A percentile compares a stretch with the other conserved stretches of the same genome.
These are phyloP conservation scores for Oreonectes daqikongensis DNA, from an alignment of 2,797 vertebrate species.

Conservation along the genomic window DNA sequence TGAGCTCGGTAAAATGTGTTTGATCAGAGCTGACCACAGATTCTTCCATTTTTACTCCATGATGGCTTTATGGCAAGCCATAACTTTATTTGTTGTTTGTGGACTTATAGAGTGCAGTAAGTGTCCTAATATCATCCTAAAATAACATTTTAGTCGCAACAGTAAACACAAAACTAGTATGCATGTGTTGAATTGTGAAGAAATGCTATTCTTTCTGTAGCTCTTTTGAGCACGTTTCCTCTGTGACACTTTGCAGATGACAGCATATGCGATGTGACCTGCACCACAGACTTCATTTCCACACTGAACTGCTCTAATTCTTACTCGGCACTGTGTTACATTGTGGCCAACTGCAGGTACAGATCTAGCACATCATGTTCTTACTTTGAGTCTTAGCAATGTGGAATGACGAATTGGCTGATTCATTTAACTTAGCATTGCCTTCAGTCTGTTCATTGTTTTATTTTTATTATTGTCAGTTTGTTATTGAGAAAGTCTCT, in stretches of 20 bases:
- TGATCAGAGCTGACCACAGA: conserved; percentile 21
- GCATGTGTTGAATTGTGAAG: conserved; percentile 2
- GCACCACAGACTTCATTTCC: conserved; percentile 66
- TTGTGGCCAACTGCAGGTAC: conserved; percentile 71
- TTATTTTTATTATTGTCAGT: not conserved
- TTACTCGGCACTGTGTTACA: conserved; percentile 15
- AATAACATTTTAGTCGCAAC: not conserved
- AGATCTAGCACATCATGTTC: not conserved
- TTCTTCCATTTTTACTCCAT: not conserved
- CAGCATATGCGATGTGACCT: conserved; percentile 65
- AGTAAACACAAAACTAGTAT: not conserved
- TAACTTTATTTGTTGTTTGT: conserved; percentile 42
- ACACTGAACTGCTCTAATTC: conserved; percentile 72
- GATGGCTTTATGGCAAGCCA: conserved; percentile 39
- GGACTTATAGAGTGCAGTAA: conserved; percentile 50
- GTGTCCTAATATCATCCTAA: conserved; percentile 6
- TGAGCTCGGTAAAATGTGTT: conserved; percentile 8
- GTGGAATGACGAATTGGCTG: not conserved
- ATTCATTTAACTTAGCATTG: not conserved
- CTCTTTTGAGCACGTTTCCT: not conserved
- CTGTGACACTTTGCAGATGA: conserved; percentile 56
- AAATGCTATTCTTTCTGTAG: not conserved
- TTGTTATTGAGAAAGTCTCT: not conserved
- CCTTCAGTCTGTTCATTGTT: not conserved
- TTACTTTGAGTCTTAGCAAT: not conserved